A percentile compares a stretch with the other conserved stretches of the same genome.
Evolutionary conservation across 2,888 invertebrate genomes (phyloP).

Genomic region (Melikaiella ostensackeni): DNA sequence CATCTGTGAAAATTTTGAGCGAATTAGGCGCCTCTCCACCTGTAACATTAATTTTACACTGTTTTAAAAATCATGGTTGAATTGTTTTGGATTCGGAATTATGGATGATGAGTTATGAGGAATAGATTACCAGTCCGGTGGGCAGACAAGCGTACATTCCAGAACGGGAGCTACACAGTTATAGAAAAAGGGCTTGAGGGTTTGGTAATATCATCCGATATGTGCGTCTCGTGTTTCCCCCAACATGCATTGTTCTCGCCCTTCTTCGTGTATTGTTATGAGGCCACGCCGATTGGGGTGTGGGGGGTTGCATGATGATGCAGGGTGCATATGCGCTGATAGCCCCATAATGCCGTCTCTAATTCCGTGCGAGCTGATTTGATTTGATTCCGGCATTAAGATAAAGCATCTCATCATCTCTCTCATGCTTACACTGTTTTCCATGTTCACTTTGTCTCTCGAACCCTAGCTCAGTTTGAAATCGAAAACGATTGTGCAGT

Average conservation of each 20-base stretch:
- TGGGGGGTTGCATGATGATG: slow-evolving; percentile 53
- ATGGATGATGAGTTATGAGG: slow-evolving; percentile 9
- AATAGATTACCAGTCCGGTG: slow-evolving; percentile 33
- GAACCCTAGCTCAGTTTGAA: slow-evolving; percentile 34
- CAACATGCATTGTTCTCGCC: slow-evolving; percentile 73
- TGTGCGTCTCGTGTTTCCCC: slow-evolving; percentile 72
- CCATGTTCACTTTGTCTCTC: slow-evolving; percentile 41
- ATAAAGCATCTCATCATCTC: slow-evolving; percentile 67
- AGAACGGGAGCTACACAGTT: slow-evolving; percentile 52
- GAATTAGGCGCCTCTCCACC: too few relatives aligned
- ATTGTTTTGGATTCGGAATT: background rate
- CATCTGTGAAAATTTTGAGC: too few relatives aligned
- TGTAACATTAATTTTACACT: background rate
- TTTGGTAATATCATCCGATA: slow-evolving; percentile 73
- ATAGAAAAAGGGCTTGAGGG: slow-evolving; percentile 55
- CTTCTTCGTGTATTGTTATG: slow-evolving; percentile 68
- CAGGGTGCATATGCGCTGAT: slow-evolving; percentile 75
- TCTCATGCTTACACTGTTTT: slow-evolving; percentile 38
- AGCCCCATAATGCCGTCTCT: slow-evolving; percentile 76
- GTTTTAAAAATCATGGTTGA: background rate
- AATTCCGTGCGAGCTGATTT: slow-evolving; percentile 77
- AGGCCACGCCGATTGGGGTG: slow-evolving; percentile 60
- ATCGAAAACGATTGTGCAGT: slow-evolving; percentile 26
- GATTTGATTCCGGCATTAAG: slow-evolving; percentile 77
- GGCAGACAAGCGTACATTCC: slow-evolving; percentile 46